Evolutionary conservation across 2,113 vertebrate genomes (phyloP).

Genomic region (Poecilia latipinna): DNA sequence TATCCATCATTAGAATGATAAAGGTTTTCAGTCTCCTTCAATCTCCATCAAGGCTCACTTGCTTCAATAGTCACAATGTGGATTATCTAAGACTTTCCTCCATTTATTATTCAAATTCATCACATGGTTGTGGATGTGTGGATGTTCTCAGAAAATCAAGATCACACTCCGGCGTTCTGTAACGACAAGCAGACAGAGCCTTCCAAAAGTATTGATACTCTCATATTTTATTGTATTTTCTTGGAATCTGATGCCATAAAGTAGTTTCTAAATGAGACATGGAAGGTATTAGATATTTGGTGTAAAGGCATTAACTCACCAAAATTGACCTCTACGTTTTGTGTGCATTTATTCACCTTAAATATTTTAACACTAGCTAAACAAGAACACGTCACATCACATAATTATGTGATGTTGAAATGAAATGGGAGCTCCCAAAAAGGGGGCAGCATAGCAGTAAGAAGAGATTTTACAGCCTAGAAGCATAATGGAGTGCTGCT

Average conservation of each 20-base stretch:
- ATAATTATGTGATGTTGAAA: not conserved
- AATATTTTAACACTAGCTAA: not conserved
- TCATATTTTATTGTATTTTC: not conserved
- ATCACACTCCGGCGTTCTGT: not conserved
- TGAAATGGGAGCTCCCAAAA: not conserved
- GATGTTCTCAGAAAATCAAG: slow-evolving; percentile 25
- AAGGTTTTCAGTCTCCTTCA: slow-evolving; percentile 69
- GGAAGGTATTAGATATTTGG: not conserved
- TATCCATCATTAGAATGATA: slow-evolving; percentile 74
- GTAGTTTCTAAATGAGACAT: not conserved
- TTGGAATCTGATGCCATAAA: not conserved
- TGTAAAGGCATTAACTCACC: not conserved
- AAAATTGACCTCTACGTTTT: not conserved
- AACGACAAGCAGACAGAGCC: not conserved
- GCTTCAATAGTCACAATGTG: slow-evolving; percentile 44
- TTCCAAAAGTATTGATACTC: not conserved
- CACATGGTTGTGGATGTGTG: slow-evolving; percentile 1
- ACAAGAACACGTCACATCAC: not conserved
- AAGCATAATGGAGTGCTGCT: not conserved
- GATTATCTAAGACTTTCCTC: slow-evolving; percentile 37
- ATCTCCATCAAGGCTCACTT: slow-evolving; percentile 63
- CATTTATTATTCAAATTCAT: slow-evolving; percentile 41
- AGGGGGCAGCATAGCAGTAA: not conserved
- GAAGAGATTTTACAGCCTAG: no score
- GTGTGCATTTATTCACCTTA: not conserved